phyloP scores from a whole-genome alignment of 2,113 vertebrate genomes.

The Pteronura brasiliensis region DNA sequence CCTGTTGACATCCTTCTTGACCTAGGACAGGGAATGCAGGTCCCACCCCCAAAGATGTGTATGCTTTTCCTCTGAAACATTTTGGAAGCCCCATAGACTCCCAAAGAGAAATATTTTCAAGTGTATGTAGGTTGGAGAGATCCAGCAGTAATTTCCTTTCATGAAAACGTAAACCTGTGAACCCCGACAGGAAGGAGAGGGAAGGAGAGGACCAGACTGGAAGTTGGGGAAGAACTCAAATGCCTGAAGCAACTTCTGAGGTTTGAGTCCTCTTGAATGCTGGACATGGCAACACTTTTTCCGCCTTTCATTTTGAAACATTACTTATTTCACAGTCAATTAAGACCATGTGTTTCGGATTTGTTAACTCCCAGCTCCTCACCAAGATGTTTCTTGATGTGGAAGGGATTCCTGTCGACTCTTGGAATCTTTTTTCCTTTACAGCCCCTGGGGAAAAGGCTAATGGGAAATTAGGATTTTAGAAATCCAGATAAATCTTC shows the following conservation, averaged over 20 bases:
- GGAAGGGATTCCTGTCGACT: slow-evolving; percentile 48
- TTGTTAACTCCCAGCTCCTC: slow-evolving; percentile 62
- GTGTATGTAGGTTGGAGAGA: background rate
- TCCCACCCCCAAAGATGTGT: background rate
- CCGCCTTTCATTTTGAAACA: slow-evolving; percentile 50
- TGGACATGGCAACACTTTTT: background rate
- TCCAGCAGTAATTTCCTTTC: background rate
- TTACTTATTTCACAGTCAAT: slow-evolving; percentile 72
- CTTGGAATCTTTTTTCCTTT: slow-evolving; percentile 15
- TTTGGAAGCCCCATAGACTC: background rate
- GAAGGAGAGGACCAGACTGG: background rate
- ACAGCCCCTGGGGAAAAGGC: slow-evolving; percentile 33
- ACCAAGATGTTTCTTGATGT: slow-evolving; percentile 68
- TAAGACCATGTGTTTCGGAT: slow-evolving; percentile 74
- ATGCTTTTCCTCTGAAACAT: background rate
- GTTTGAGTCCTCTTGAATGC: background rate
- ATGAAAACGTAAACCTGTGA: background rate
- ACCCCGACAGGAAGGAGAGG: background rate
- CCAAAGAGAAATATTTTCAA: background rate
- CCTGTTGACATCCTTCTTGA: too few relatives aligned
- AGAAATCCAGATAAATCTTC: slow-evolving; percentile 24
- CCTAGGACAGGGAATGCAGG: background rate
- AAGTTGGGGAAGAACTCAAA: background rate
- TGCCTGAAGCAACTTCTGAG: slow-evolving; percentile 14
- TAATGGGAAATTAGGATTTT: slow-evolving; percentile 42